Evolutionary conservation across 1,140 invertebrate species (phyloP).

Genomic region (Drosophila busckii): DNA sequence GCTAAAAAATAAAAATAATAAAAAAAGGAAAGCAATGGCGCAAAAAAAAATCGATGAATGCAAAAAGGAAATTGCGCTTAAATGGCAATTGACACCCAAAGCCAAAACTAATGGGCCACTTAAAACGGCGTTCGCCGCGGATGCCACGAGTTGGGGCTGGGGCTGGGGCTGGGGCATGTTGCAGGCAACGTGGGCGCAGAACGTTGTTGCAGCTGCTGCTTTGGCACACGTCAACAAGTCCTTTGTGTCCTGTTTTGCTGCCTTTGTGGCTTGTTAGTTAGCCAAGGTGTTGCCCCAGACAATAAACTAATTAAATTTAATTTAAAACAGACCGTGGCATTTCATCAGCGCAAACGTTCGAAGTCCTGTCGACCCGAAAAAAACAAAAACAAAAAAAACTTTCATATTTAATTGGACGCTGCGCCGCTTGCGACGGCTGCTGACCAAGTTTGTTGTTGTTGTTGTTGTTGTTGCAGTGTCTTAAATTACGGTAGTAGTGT

Average conservation of each 20-base stretch:
- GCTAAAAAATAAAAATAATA: too few relatives aligned
- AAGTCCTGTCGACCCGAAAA: conserved; percentile 6
- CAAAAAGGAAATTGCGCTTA: conserved; percentile 44
- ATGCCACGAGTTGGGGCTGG: not conserved
- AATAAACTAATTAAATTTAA: conserved; percentile 73
- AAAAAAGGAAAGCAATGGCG: conserved; percentile 6
- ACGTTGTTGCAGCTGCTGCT: conserved; percentile 27
- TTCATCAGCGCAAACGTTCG: conserved; percentile 43
- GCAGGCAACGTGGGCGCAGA: not conserved
- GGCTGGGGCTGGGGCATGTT: not conserved
- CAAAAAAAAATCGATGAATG: conserved; percentile 51
- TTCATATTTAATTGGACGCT: conserved; percentile 58
- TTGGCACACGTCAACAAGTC: conserved; percentile 31
- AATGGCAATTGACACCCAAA: conserved; percentile 55
- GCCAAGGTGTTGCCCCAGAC: conserved; percentile 49
- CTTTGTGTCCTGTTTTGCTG: not conserved
- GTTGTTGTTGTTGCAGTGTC: conserved; percentile 35
- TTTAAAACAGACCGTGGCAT: conserved; percentile 67
- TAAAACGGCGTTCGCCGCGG: conserved; percentile 33
- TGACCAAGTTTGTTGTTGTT: conserved; percentile 13
- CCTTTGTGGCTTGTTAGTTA: conserved; percentile 22
- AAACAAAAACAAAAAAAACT: conserved; percentile 17
- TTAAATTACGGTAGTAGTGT: conserved; percentile 52
- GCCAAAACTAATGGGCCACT: conserved; percentile 47
- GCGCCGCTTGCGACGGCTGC: conserved; percentile 9